These are phyloP conservation scores for Bothrops alternatus DNA, from an alignment of 2,797 vertebrate species.

Conservation along the genomic window DNA sequence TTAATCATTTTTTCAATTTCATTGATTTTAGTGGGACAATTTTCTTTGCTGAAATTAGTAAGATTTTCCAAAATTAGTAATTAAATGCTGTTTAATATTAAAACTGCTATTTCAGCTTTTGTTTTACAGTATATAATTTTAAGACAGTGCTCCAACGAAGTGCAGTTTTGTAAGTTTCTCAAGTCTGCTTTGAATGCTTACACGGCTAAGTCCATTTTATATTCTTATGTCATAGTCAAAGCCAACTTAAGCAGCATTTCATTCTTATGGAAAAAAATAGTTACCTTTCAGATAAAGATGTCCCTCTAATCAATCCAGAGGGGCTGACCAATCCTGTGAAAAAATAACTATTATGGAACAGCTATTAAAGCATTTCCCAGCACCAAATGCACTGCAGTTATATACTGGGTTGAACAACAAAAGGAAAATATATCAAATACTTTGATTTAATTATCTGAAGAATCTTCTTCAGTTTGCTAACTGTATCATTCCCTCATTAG, in stretches of 20 bases:
- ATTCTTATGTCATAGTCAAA: slow-evolving; percentile 52
- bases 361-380: slow-evolving; percentile 12
- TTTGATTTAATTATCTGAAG: slow-evolving; percentile 7
- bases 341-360: not conserved
- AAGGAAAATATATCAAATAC: not conserved
- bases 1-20: not conserved
- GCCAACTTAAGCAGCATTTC: slow-evolving; percentile 52
- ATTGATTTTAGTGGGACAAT: not conserved
- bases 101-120: not conserved
- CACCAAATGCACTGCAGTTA: slow-evolving; percentile 4
- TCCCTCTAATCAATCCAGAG: slow-evolving; percentile 27
- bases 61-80: not conserved
- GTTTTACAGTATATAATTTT: not conserved
- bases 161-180: slow-evolving; percentile 7
- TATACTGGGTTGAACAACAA: not conserved
- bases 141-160: slow-evolving; percentile 41
- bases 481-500: not conserved
- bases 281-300: slow-evolving; percentile 24
- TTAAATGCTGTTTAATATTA: not conserved
- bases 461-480: not conserved
- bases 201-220: slow-evolving; percentile 42
- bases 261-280: slow-evolving; percentile 29
- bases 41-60: not conserved
- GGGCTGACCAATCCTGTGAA: not conserved
- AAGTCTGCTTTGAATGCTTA: slow-evolving; percentile 6